Conservation (phyloP, 2,797 vertebrate species). For the Thamnophis elegans region DNA sequence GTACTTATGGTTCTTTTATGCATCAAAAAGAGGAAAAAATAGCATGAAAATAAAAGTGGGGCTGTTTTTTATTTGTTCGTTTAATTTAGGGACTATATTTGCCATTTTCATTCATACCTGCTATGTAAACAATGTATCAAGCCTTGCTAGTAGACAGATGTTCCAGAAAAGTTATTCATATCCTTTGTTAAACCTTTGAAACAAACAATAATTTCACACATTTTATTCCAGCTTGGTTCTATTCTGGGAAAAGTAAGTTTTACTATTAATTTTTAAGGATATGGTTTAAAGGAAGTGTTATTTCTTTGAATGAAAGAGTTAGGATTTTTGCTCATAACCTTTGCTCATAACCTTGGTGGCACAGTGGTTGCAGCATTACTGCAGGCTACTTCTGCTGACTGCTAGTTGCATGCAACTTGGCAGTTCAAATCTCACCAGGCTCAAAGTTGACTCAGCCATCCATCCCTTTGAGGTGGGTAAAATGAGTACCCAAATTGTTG, state of each 20-base stretch:
- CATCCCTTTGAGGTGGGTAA: too few relatives aligned
- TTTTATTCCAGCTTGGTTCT: rapidly evolving
- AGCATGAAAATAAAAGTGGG: not conserved
- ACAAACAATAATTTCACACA: not conserved
- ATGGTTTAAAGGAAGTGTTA: not conserved
- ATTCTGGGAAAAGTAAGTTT: rapidly evolving
- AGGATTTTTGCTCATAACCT: not conserved
- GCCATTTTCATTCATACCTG: not conserved
- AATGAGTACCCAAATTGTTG: too few relatives aligned
- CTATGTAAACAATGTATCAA: not conserved
- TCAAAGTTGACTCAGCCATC: too few relatives aligned
- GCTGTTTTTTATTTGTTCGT: not conserved
- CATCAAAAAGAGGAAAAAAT: not conserved
- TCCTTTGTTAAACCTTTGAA: not conserved
- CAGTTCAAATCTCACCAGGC: too few relatives aligned
- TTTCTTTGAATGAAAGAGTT: not conserved
- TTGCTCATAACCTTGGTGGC: not conserved
- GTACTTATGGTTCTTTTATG: not conserved
- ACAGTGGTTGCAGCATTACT: too few relatives aligned
- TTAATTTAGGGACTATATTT: not conserved
- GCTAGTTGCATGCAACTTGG: too few relatives aligned
- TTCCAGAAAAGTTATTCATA: not conserved
- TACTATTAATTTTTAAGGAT: not conserved
- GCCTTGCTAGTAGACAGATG: not conserved
- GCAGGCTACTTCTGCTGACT: too few relatives aligned